Evolutionary conservation across 2,797 vertebrate genomes (phyloP), one percentile per base, ranked within the genome.

Genomic region (Adrianichthys oophorus): DNA sequence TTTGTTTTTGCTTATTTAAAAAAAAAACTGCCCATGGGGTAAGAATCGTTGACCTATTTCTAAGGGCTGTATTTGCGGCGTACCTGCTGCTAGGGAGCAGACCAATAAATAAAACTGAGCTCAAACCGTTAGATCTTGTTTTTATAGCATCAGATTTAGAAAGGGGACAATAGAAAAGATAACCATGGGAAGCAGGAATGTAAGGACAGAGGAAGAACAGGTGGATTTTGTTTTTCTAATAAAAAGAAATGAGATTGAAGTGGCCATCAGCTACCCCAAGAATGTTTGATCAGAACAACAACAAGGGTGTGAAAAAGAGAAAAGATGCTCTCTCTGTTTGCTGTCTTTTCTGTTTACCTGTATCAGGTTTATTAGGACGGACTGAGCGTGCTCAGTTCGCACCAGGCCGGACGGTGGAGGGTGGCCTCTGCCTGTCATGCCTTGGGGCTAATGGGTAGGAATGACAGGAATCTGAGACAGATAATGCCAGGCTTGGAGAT

Each of bases 221-320:
- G 29, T 41, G 61, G 26, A 88, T 80, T 92, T 92, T 90, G 12
- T 37, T 37, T 37, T 90, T 89, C 86, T 92, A 94, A 94, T 93
- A 87, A 90, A 91, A 85, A 41, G 0, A 89, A 86, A 92, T 90
- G 90, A 68, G 86, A 93, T 91, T 95, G 94, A 96, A 95, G 90
- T 96, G 96, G 95, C 92, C 83, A 91, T 96, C 93, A 95, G 93
- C 92, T 94, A 92, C 84, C 92, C 60, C 65, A 75, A 88, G 89
- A 84, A 83, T 90, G 91, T 93, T 92, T 92, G 91, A 93, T 94
- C 90, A 91, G 57, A 88, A 68, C 43, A 76, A 92, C 96, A 94
- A 95, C 85, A 93, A 89, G 94, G 91, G 92, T 93, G 93, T 96
- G 93, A 66, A 83, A 84, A 78, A 65, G 50, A 15, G 19, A 24